Base-by-base conservation (phyloP, 1,140 invertebrate genomes). In the Lepidotrigona ventralis region DNA sequence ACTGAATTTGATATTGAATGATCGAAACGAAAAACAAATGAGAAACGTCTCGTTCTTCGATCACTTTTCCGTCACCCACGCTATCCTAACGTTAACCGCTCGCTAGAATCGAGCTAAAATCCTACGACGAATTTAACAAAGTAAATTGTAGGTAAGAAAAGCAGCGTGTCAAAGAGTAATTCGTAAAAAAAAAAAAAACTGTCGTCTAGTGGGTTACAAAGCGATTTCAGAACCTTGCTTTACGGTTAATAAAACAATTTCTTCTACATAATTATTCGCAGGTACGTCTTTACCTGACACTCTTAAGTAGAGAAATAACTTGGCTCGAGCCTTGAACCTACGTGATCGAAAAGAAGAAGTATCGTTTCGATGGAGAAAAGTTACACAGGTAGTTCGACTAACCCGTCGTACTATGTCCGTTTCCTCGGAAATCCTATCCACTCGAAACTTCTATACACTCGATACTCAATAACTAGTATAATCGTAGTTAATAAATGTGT, bases 231-330 rank as follows among this genome's bases (percentile, higher is more conserved):
- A 14, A 4, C 53, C 8, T 26, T 17, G 21, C 29, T 83, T 83
- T 83, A 78, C 21, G 75, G 39, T 71, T 70, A 54, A 83, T 63
- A 78, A 33, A 33, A 78, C 39, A 46, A 64, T 14, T 17, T 0
- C n/a, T 39, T 0, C 11, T 14, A 2, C 23, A 53, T 78, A 78
- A 78, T 78, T 77, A 60, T n/a, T 21, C 26, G 15, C 81, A 83
- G 81, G 81, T 83, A 83, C 12, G 15, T 15, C 15, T 51, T 9
- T 83, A 83, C 81, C 81, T 78, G 81, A 54, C 58, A 4, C 8
- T 5, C 11, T 21, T 0, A 23, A 19, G 54, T 12, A 19, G 5
- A 54, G 29, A 66, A 46, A 23, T 21, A 11, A 11, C 9, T 73
- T 23, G 15, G 58, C 9, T 73, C 17, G 15, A 51, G 2, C 56